Percentiles rank a stretch among this genome's conserved stretches.
These are phyloP conservation scores for Callionymus lyra DNA, from an alignment of 2,113 vertebrate genomes.

Conservation along the genomic window DNA sequence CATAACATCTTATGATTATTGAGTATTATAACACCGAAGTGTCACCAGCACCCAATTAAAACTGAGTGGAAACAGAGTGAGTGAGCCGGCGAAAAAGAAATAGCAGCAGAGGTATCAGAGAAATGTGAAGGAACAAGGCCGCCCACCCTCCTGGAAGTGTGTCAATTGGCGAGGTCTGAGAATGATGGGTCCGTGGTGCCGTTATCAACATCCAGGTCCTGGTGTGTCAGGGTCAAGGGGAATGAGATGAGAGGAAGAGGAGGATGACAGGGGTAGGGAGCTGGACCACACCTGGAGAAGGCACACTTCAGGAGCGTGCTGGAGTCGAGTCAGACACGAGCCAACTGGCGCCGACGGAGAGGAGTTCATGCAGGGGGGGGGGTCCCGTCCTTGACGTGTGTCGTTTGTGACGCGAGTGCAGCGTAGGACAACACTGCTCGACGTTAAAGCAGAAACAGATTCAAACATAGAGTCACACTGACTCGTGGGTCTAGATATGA, in stretches of 20 bases:
- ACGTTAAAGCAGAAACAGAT: too few species aligned
- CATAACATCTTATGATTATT: too few species aligned
- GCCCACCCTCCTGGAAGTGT: conserved; percentile 43
- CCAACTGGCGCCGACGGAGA: conserved; percentile 18
- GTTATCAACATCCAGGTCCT: conserved; percentile 38
- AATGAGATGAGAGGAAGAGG: conserved; percentile 46
- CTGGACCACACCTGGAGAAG: conserved; percentile 59
- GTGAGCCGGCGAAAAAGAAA: conserved; percentile 9
- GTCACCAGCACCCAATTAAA: too few species aligned
- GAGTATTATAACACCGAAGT: too few species aligned
- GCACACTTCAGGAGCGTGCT: conserved; percentile 48
- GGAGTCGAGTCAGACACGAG: conserved; percentile 9
- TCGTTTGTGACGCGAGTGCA: conserved; percentile 41
- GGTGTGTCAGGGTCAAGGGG: conserved; percentile 51
- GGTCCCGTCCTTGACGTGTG: conserved; percentile 52
- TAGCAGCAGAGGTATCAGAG: conserved; percentile 25
- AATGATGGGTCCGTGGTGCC: conserved; percentile 32
- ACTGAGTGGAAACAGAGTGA: conserved; percentile 1
- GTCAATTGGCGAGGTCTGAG: conserved; percentile 52
- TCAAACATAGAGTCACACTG: too few species aligned
- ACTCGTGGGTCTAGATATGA: background rate
- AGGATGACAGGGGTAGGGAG: conserved; percentile 3
- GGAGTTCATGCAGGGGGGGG: conserved; percentile 30
- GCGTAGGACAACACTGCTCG: conserved; percentile 1
- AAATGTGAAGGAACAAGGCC: conserved; percentile 48